Percentiles rank a stretch among this genome's conserved stretches.
These are phyloP conservation scores for Pemphigus obesinymphae DNA, from an alignment of 1,140 invertebrate genomes.

Conservation along the genomic window DNA sequence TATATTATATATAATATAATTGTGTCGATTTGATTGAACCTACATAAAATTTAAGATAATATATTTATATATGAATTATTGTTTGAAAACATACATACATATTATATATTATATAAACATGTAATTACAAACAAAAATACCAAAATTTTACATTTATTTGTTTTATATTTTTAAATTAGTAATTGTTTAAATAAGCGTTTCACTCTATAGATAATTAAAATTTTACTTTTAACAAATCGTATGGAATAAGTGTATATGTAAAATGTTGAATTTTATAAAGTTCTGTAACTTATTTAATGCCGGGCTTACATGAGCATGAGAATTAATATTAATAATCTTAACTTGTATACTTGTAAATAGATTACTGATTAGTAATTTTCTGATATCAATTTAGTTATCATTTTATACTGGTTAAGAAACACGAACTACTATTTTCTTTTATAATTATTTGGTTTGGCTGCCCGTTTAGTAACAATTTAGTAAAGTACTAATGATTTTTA, in stretches of 20 bases:
- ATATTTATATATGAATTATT: neutral
- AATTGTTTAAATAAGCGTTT: neutral
- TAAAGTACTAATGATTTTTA: neutral
- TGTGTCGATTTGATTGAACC: neutral
- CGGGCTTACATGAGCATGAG: neutral
- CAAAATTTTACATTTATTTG: too few relatives aligned
- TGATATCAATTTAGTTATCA: neutral
- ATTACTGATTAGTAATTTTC: neutral
- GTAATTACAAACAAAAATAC: neutral
- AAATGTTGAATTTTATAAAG: constrained; percentile 4
- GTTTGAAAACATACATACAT: neutral
- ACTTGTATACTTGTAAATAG: constrained; percentile 38
- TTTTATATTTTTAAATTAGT: neutral
- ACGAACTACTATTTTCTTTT: neutral
- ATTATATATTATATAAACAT: neutral
- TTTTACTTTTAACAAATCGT: neutral
- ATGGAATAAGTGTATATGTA: constrained; percentile 2
- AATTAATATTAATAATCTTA: neutral
- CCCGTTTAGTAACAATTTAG: neutral
- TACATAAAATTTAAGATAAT: neutral
- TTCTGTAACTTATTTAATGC: constrained; percentile 8
- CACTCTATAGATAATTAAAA: neutral
- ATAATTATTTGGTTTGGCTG: neutral
- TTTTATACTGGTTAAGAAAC: neutral
- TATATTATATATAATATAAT: neutral